phyloP scores from a whole-genome alignment of 2,888 invertebrate species.

The Drosophila borealis region DNA sequence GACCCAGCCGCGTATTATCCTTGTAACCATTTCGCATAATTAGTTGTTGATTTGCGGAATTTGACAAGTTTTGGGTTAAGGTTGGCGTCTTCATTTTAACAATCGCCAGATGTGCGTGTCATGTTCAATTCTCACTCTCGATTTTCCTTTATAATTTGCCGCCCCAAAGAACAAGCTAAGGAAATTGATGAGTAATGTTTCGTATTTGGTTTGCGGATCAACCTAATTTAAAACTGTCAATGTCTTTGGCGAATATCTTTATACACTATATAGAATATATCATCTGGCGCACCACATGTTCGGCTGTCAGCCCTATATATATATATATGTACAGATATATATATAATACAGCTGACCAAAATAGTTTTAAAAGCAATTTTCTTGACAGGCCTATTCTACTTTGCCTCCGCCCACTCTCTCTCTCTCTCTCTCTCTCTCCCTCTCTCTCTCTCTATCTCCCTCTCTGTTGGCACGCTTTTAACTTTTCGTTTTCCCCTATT shows the following conservation, averaged over 20 bases:
- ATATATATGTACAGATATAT: not conserved
- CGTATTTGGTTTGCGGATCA: conserved; percentile 50
- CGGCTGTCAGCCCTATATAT: conserved; percentile 34
- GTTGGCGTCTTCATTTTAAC: conserved; percentile 3
- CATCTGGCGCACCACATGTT: conserved; percentile 20
- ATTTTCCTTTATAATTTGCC: conserved; percentile 37
- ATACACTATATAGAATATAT: conserved; percentile 8
- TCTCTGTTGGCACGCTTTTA: conserved; percentile 54
- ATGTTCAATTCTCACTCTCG: conserved; percentile 32
- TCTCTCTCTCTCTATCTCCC: no score
- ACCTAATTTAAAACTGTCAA: conserved; percentile 71
- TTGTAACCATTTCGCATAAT: conserved; percentile 53
- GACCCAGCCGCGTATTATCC: conserved; percentile 24
- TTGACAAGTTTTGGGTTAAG: conserved; percentile 52
- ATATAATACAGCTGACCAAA: conserved; percentile 20
- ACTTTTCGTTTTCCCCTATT: conserved; percentile 24
- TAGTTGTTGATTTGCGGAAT: conserved; percentile 17
- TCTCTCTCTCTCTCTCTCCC: no score
- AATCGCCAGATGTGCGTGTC: conserved; percentile 22
- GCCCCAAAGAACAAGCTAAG: not conserved
- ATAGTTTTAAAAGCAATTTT: conserved; percentile 31
- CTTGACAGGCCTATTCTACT: not conserved
- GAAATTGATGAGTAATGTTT: conserved; percentile 46
- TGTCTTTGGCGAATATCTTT: conserved; percentile 41
- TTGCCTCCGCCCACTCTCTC: not conserved